Base-by-base conservation (phyloP, 92 coral and sea anemone genomes). In the Porites rus region DNA sequence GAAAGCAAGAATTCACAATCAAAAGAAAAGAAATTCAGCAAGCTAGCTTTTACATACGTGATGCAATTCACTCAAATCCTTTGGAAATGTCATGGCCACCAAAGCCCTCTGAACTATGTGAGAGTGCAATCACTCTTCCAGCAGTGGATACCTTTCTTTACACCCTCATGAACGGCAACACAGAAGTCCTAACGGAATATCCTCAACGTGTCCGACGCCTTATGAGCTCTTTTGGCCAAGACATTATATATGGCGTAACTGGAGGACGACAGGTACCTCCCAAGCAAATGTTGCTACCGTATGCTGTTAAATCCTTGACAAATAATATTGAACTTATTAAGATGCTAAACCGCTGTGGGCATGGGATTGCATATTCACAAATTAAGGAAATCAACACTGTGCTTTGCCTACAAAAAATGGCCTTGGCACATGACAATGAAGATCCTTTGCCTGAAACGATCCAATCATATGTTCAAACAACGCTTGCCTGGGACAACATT, bases 261-360 rank as follows among this genome's bases (percentile, higher is more conserved):
- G 69, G 81, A 22, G 91, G 91, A 70, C 7, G 16, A 70, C 74
- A 31, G 74, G 43, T 28, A 70, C 74, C 74, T 31, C 74, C 52
- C 52, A 70, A 70, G 53, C n/a, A 70, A 70, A 69, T 69, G 14
- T 31, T 69, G 17, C 16, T 69, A 69, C 74, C 74, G 1, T 85
- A 85, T 65, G 83, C 88, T 25, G 89, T 90, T n/a, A 90, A 90
- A 22, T 64, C 91, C 62, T 65, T 90, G 50, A 81, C 91, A 64
- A 87, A 82, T 80, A 86, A 80, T 69, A 83, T 83, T 52, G 88
- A 90, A 76, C 87, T 86, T 70, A 76, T 90, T 74, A 78, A 75
- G 65, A 79, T 87, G 72, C 50, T 80, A 56, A 87, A 72, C 90
- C 84, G 79, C 18, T 78, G 79, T 70, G 90, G 90, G 51, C 85